Evolutionary conservation across 2,113 vertebrate species (phyloP).

Genomic region (Thamnophis sirtalis): DNA sequence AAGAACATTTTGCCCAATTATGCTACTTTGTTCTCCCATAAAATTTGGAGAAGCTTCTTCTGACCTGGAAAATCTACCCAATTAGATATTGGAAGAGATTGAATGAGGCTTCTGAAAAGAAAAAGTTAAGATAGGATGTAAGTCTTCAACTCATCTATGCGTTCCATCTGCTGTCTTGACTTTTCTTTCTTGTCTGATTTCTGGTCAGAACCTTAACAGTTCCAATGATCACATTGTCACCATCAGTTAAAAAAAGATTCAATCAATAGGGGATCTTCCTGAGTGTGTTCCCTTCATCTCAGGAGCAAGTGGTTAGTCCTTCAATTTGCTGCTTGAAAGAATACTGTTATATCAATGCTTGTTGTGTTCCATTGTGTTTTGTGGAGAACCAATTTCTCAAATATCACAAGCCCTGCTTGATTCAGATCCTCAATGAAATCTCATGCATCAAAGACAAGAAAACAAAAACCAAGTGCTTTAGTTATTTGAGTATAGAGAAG

Average conservation of each 20-base stretch:
- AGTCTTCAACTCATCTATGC: not conserved
- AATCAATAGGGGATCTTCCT: not conserved
- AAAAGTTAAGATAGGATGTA: not conserved
- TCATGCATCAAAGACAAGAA: not conserved
- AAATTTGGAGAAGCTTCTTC: not conserved
- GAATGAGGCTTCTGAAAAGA: not conserved
- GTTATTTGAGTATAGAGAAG: not conserved
- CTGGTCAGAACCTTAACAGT: not conserved
- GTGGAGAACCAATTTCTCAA: not conserved
- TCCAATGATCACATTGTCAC: not conserved
- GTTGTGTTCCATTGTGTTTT: not conserved
- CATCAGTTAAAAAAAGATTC: not conserved
- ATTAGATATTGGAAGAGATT: not conserved
- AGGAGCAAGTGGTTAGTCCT: not conserved
- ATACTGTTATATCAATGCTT: not conserved
- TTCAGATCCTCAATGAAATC: not conserved
- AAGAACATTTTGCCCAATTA: not conserved
- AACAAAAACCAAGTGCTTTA: not conserved
- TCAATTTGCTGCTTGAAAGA: not conserved
- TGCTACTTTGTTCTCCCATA: not conserved
- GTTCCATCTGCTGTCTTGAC: not conserved
- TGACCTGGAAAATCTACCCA: not conserved
- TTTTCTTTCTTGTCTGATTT: not conserved
- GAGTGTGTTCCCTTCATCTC: not conserved
- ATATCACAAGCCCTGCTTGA: not conserved